Percentiles rank a stretch among this genome's conserved stretches.
Conservation (phyloP, 2,113 vertebrate species). For the Pseudonaja textilis region DNA sequence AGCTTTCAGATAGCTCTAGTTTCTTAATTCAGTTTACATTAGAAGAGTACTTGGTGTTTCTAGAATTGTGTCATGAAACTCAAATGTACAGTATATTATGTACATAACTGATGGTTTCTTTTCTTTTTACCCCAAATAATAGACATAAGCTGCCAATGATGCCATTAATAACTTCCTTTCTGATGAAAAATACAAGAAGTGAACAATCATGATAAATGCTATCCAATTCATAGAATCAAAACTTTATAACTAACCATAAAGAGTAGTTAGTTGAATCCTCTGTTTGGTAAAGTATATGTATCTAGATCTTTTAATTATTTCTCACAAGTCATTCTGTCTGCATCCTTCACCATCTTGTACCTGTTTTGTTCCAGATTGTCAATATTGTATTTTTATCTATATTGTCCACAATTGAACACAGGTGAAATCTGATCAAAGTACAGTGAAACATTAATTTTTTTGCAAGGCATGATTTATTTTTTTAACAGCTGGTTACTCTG, state of each 20-base stretch:
- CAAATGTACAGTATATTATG: not conserved
- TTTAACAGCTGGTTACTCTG: not conserved
- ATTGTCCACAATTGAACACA: not conserved
- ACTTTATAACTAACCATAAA: not conserved
- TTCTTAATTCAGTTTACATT: not conserved
- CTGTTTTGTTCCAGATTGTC: not conserved
- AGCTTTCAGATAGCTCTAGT: not conserved
- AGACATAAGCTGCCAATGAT: not conserved
- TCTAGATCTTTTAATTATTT: not conserved
- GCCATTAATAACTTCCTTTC: not conserved
- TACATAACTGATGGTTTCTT: not conserved
- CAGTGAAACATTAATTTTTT: not conserved
- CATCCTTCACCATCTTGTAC: not conserved
- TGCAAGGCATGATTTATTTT: not conserved
- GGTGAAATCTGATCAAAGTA: not conserved
- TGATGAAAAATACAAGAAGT: not conserved
- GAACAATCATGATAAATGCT: not conserved
- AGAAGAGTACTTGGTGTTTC: not conserved
- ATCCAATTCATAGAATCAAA: not conserved
- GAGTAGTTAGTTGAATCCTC: not conserved
- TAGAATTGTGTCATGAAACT: not conserved
- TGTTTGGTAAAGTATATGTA: not conserved
- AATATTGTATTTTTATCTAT: not conserved
- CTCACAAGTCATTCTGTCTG: not conserved
- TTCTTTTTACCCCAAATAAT: not conserved